Percentiles rank a stretch among this genome's conserved stretches.
These are phyloP conservation scores for Miichthys miiuy DNA, from an alignment of 2,797 vertebrate genomes.

Conservation along the genomic window DNA sequence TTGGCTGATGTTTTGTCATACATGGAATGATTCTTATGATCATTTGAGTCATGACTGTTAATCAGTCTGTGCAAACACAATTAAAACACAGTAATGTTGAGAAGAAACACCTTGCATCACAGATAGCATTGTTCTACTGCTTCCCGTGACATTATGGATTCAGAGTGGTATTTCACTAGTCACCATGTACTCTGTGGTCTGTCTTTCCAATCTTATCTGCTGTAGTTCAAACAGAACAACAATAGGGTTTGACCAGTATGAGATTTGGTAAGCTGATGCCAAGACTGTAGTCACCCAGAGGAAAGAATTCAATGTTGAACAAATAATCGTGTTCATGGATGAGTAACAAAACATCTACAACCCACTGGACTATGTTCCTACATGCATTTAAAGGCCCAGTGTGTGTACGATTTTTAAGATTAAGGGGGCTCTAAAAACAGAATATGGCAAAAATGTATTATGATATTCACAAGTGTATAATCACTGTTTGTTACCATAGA, in stretches of 20 bases:
- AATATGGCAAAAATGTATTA: too few species aligned
- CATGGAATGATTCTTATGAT: conserved; percentile 20
- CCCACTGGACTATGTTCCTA: background rate
- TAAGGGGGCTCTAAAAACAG: too few species aligned
- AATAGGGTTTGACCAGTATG: background rate
- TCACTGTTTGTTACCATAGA: too few species aligned
- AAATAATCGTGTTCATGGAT: background rate
- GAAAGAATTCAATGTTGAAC: background rate
- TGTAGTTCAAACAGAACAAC: background rate
- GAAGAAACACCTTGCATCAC: conserved; percentile 28
- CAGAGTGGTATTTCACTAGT: background rate
- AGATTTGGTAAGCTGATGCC: background rate
- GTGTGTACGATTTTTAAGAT: too few species aligned
- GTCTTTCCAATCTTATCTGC: conserved; percentile 13
- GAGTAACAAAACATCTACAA: background rate
- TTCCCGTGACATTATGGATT: background rate
- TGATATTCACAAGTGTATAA: too few species aligned
- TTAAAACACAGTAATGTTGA: conserved; percentile 43
- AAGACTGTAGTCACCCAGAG: background rate
- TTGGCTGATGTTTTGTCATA: conserved; percentile 36
- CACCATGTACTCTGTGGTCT: background rate
- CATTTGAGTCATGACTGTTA: conserved; percentile 58
- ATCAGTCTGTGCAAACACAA: conserved; percentile 28
- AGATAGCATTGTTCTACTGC: conserved; percentile 34
- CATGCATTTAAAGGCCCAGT: background rate